Percentiles rank a stretch among this genome's conserved stretches.
Conservation (phyloP, 1,140 invertebrate species). For the Neuroterus valhalla region DNA sequence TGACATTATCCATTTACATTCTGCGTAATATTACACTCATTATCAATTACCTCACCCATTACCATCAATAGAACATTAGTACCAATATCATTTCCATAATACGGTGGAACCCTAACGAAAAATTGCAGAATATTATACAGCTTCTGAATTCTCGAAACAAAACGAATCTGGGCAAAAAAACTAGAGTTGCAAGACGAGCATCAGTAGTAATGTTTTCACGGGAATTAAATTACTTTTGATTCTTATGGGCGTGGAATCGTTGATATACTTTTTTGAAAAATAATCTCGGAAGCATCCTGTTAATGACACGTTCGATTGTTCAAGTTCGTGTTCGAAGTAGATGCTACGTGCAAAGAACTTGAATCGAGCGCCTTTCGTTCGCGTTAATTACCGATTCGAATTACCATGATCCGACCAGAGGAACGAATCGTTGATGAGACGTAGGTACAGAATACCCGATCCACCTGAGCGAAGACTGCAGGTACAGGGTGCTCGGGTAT, state of each 20-base stretch:
- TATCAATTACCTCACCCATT: conserved; percentile 10
- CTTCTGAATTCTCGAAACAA: background rate
- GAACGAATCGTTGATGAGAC: conserved; percentile 66
- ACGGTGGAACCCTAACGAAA: background rate
- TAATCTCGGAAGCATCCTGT: conserved; percentile 49
- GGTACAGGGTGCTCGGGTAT: conserved; percentile 22
- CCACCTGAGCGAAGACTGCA: background rate
- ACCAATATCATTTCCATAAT: background rate
- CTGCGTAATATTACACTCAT: conserved; percentile 9
- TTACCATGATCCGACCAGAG: conserved; percentile 53
- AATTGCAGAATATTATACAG: background rate
- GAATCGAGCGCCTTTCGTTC: conserved; percentile 43
- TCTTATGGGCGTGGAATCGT: background rate
- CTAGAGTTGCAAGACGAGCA: background rate
- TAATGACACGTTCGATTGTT: conserved; percentile 59
- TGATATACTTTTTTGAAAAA: conserved; percentile 25
- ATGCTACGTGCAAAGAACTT: conserved; percentile 5
- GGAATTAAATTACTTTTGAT: conserved; percentile 18
- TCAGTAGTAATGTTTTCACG: background rate
- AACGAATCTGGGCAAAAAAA: background rate
- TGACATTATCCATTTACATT: background rate
- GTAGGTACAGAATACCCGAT: conserved; percentile 10
- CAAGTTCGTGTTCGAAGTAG: conserved; percentile 42
- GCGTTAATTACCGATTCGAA: conserved; percentile 61
- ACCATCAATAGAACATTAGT: background rate